Evolutionary conservation across 1,140 invertebrate genomes (phyloP), one percentile per base, ranked within the genome.

Genomic region (Vollenhovia emeryi): DNA sequence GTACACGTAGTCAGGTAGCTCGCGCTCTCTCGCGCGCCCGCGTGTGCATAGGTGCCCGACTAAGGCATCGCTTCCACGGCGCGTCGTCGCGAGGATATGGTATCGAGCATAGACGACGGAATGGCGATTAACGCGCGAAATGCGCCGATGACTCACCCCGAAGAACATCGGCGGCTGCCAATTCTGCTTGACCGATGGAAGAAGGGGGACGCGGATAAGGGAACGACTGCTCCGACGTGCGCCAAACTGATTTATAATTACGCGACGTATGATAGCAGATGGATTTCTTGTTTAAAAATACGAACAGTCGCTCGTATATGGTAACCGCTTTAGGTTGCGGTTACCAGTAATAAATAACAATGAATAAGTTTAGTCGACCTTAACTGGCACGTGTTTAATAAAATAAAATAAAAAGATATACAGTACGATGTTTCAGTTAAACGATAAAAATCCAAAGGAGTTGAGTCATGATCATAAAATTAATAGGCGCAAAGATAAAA

Each of bases 1-100:
- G 89, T 90, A 89, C 85, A 85, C 87, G 84, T 60, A 80, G 83
- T 80, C 73, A 27, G 55, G 66, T 76, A 86, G 11, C 30, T 36
- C 76, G 59, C 78, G 78, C 79, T 76, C 59, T 59, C 48, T 83
- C 80, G 21, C 18, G 8, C 43, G 18, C 68, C 15, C 82, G 24
- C 45, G 30, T 64, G 57, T 52, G n/a, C 30, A 30, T 24, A 73
- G 64, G 48, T 57, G 66, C 50, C 21, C 30, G 24, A 45, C 33
- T 82, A 82, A 82, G 64, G 71, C 69, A 68, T 62, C 62, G 78
- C 66, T 69, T 80, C 66, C 62, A 43, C 52, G 45, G 71, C 64
- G 52, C 66, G 62, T 86, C 79, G 71, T 87, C 74, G 68, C n/a
- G 59, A 83, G 83, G 62, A 79, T 68, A 43, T 62, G 33, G 30